These are phyloP conservation scores for Pyrochroa serraticornis DNA, from an alignment of 2,888 invertebrate species.

Conservation along the genomic window DNA sequence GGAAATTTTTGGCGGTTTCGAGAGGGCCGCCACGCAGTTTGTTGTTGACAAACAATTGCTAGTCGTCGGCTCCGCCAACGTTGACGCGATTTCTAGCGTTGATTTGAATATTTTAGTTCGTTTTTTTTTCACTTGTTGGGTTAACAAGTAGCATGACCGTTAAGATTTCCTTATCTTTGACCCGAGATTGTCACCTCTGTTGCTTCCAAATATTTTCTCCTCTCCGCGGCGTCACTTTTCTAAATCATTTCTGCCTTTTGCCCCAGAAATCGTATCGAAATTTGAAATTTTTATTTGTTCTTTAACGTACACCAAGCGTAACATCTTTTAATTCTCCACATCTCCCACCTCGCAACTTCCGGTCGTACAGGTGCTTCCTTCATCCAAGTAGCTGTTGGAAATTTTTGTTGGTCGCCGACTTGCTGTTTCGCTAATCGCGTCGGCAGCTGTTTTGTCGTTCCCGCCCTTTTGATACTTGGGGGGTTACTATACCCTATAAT, in stretches of 20 bases:
- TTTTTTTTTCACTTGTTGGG: background rate
- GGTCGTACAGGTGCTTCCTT: background rate
- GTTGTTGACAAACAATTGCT: slow-evolving; percentile 11
- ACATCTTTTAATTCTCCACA: background rate
- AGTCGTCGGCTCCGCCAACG: slow-evolving; percentile 5
- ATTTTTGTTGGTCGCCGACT: no score
- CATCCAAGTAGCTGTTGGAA: background rate
- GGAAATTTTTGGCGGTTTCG: background rate
- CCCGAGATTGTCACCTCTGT: slow-evolving; percentile 3
- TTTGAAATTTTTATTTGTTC: no score
- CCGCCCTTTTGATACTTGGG: no score
- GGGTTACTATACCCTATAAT: no score
- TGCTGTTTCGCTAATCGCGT: no score
- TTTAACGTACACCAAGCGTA: background rate
- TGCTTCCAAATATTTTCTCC: background rate
- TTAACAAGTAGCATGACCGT: background rate
- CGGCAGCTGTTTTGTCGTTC: no score
- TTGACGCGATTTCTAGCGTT: background rate
- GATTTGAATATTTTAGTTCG: background rate
- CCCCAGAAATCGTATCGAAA: no score
- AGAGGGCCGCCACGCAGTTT: background rate
- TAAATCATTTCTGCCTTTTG: background rate
- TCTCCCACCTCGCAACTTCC: background rate
- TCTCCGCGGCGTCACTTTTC: background rate
- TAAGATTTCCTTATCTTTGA: slow-evolving; percentile 17